phyloP scores from a whole-genome alignment of 92 coral and sea anemone species.

The Palythoa grandis region DNA sequence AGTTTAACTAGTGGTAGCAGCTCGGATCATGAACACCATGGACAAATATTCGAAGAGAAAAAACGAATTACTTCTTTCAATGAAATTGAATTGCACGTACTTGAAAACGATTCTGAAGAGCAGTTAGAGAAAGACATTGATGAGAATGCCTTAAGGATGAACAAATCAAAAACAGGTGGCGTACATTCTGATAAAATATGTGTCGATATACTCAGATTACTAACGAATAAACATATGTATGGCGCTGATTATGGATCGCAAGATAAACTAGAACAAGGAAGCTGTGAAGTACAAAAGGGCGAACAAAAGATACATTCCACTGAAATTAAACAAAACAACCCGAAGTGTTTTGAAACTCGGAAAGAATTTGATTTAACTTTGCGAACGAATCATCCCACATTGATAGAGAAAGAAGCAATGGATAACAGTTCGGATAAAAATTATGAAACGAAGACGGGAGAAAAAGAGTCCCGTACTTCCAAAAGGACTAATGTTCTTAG shows the following conservation, averaged over 20 bases:
- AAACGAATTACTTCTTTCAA: slow-evolving; percentile 12
- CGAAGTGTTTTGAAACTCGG: background rate
- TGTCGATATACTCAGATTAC: background rate
- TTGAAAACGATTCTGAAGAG: background rate
- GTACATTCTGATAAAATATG: background rate
- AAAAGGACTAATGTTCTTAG: background rate
- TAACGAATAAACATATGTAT: background rate
- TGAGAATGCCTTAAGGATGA: background rate
- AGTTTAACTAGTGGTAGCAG: background rate
- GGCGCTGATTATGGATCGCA: background rate
- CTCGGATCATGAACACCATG: background rate
- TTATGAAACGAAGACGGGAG: background rate
- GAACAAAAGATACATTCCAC: slow-evolving; percentile 14
- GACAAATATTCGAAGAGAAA: background rate
- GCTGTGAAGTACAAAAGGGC: background rate
- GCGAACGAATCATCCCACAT: background rate
- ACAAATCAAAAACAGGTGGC: background rate
- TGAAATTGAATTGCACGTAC: slow-evolving; percentile 31
- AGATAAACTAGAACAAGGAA: background rate
- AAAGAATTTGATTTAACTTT: background rate
- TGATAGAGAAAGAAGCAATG: background rate
- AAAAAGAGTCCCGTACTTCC: background rate
- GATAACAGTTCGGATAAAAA: background rate
- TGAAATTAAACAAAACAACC: background rate
- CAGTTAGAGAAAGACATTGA: background rate